Percentiles rank a stretch among this genome's conserved stretches.
Conservation (phyloP, 2,113 vertebrate genomes). For the Heterochromis multidens region DNA sequence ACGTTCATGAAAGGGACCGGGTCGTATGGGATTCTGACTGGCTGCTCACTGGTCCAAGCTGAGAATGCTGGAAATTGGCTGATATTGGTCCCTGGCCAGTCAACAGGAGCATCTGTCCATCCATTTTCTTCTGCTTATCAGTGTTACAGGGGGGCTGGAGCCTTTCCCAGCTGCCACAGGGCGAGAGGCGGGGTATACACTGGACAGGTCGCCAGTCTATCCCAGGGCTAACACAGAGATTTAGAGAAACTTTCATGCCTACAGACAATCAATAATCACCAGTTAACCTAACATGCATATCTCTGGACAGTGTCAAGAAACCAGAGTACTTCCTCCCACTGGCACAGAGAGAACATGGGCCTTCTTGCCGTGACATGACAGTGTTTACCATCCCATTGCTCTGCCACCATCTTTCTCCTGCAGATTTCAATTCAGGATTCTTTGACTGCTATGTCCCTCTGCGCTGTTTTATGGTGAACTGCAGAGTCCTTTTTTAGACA, state of each 20-base stretch:
- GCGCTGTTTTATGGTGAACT: too few species aligned
- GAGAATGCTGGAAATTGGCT: not conserved
- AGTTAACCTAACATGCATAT: not conserved
- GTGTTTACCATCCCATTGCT: too few species aligned
- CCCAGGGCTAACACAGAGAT: not conserved
- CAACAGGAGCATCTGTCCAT: not conserved
- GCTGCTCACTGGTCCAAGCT: not conserved
- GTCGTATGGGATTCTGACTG: not conserved
- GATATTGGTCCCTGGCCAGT: not conserved
- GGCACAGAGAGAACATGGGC: too few species aligned
- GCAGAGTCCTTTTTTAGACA: not conserved
- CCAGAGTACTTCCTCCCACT: too few species aligned
- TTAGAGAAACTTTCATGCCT: not conserved
- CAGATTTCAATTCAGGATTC: too few species aligned
- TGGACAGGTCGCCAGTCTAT: not conserved
- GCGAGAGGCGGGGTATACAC: not conserved
- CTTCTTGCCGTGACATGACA: too few species aligned
- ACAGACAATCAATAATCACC: not conserved
- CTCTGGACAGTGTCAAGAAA: not conserved
- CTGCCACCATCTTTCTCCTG: too few species aligned
- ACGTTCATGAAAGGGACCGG: not conserved
- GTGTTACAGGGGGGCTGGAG: not conserved
- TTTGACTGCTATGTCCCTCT: too few species aligned
- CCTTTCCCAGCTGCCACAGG: accelerated
- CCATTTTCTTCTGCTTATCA: not conserved